Evolutionary conservation across 2,113 vertebrate species (phyloP).

Genomic region (Mustela lutreola): DNA sequence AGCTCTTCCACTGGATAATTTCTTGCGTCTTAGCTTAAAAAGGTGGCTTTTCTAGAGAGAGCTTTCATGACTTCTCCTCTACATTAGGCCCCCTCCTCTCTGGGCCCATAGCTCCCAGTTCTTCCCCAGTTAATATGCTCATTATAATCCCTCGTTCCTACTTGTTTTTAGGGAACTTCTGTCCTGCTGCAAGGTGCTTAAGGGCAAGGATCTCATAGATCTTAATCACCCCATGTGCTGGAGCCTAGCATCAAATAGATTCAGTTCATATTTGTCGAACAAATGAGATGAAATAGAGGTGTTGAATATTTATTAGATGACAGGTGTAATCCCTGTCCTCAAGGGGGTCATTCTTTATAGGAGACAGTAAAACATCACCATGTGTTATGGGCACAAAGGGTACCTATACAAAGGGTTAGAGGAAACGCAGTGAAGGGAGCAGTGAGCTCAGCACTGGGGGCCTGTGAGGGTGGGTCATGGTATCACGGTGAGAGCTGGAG

Average conservation of each 20-base stretch:
- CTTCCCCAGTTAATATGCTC: background rate
- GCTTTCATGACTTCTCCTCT: background rate
- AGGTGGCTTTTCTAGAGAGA: background rate
- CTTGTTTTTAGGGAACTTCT: background rate
- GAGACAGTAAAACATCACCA: background rate
- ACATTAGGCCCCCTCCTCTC: background rate
- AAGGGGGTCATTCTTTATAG: background rate
- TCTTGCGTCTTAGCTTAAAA: background rate
- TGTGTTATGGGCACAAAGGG: background rate
- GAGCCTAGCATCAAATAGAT: background rate
- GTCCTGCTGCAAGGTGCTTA: background rate
- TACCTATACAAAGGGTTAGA: rapidly evolving
- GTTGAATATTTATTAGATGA: background rate
- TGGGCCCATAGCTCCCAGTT: background rate
- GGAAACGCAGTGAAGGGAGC: background rate
- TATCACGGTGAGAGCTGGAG: background rate
- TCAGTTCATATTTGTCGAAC: background rate
- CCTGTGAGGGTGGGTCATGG: background rate
- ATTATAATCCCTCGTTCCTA: rapidly evolving
- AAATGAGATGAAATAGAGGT: background rate
- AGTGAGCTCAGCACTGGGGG: background rate
- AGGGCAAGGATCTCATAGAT: background rate
- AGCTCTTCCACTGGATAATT: background rate
- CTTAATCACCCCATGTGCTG: background rate
- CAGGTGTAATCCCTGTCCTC: background rate